Percentiles rank a stretch among this genome's conserved stretches.
Evolutionary conservation across 2,797 vertebrate genomes (phyloP).

Genomic region (Dipus sagitta): DNA sequence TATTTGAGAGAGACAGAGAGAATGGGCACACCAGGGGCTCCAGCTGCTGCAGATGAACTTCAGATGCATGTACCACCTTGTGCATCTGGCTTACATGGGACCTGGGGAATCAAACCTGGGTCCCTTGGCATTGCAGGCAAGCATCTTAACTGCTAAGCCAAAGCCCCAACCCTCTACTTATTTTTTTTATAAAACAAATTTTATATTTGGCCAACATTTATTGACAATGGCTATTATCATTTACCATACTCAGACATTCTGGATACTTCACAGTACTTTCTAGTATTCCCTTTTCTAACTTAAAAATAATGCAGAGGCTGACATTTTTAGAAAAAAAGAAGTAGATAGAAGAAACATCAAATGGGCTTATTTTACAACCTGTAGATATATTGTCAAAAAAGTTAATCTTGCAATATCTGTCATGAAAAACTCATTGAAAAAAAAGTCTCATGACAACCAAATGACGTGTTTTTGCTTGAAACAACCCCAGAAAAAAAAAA

Average conservation of each 20-base stretch:
- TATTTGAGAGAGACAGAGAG: no score
- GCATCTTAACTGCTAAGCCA: no score
- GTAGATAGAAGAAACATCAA: neutral
- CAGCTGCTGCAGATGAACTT: no score
- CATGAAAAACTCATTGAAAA: constrained; percentile 6
- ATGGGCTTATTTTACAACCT: neutral
- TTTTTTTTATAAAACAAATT: constrained; percentile 3
- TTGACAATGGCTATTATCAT: neutral
- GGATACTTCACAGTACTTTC: constrained; percentile 19
- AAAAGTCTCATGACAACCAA: neutral
- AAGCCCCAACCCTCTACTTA: neutral
- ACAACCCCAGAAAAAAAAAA: neutral
- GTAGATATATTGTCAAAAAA: neutral
- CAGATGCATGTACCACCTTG: no score
- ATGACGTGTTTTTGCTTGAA: neutral
- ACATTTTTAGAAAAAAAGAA: neutral
- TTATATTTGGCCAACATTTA: neutral
- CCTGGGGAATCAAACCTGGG: no score
- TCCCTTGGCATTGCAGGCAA: no score
- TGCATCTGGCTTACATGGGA: no score
- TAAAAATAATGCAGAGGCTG: neutral
- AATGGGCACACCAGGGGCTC: no score
- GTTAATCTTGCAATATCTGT: neutral
- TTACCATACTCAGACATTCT: neutral
- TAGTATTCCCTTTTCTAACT: neutral